Evolutionary conservation across 2,113 vertebrate genomes (phyloP).

Genomic region (Nibea coibor): DNA sequence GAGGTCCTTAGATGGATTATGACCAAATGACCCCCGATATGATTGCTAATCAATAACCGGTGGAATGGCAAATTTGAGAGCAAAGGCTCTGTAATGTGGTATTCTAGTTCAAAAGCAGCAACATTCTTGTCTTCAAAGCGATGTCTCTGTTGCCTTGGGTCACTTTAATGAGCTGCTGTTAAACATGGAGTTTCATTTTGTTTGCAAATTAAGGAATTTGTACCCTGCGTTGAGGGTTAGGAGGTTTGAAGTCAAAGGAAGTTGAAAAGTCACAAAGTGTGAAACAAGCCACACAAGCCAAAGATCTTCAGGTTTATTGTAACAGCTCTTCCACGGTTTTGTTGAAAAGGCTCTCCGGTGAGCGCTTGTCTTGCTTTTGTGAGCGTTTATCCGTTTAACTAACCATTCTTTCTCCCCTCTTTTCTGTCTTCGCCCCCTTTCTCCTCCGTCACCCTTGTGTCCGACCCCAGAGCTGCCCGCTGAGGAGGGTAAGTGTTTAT

Average conservation of each 20-base stretch:
- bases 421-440: constrained; percentile 18
- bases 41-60: constrained; percentile 66
- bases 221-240: not conserved
- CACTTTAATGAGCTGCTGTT: constrained; percentile 5
- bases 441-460: constrained; percentile 16
- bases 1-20: constrained; percentile 59
- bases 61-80: constrained; percentile 19
- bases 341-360: not conserved
- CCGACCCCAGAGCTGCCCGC: constrained; percentile 82
- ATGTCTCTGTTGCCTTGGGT: not conserved
- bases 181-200: not conserved
- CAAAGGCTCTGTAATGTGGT: not conserved
- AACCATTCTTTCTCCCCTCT: constrained; percentile 34
- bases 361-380: not conserved
- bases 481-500: constrained; percentile 83
- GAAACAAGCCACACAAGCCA: not conserved
- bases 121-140: constrained; percentile 4
- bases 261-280: not conserved
- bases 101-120: not conserved
- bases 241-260: not conserved
- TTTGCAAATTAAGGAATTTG: not conserved
- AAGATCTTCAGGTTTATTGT: too few species aligned
- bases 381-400: not conserved
- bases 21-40: constrained; percentile 43
- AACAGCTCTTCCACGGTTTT: not conserved